These are phyloP conservation scores for Acanthosepion lycidas DNA, from an alignment of 2,888 invertebrate species.

Conservation along the genomic window DNA sequence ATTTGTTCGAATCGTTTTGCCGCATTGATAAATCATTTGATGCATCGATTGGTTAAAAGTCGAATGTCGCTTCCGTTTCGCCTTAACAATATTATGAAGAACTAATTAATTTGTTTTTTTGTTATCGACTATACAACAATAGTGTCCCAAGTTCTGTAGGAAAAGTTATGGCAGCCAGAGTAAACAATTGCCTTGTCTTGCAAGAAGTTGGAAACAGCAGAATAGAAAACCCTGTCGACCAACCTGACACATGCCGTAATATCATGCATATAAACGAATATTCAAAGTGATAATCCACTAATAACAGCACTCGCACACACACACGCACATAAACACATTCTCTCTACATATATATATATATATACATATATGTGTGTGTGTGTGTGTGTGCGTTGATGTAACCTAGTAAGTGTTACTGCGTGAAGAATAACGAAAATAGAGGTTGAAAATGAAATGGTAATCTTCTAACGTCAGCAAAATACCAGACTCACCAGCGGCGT, in stretches of 20 bases:
- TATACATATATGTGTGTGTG: neutral
- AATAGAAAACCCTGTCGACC: neutral
- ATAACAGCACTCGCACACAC: too few species aligned
- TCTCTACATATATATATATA: too few species aligned
- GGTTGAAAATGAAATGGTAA: too few species aligned
- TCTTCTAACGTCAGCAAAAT: too few species aligned
- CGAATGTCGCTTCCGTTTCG: neutral
- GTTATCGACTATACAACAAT: neutral
- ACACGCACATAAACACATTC: too few species aligned
- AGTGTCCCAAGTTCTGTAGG: neutral
- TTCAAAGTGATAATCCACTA: neutral
- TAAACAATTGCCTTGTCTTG: neutral
- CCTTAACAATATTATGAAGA: neutral
- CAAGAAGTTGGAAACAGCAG: neutral
- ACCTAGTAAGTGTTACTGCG: too few species aligned
- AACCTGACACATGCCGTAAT: neutral
- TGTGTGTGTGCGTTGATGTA: too few species aligned
- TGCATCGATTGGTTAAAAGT: neutral
- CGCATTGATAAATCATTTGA: neutral
- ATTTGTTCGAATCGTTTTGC: neutral
- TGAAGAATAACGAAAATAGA: too few species aligned
- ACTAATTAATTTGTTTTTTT: neutral
- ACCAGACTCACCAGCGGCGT: too few species aligned
- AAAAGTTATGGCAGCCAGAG: neutral
- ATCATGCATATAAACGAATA: neutral